Evolutionary conservation across 2,113 vertebrate species (phyloP), one percentile per base, ranked within the genome.

Genomic region (Gymnocephalus cernua): DNA sequence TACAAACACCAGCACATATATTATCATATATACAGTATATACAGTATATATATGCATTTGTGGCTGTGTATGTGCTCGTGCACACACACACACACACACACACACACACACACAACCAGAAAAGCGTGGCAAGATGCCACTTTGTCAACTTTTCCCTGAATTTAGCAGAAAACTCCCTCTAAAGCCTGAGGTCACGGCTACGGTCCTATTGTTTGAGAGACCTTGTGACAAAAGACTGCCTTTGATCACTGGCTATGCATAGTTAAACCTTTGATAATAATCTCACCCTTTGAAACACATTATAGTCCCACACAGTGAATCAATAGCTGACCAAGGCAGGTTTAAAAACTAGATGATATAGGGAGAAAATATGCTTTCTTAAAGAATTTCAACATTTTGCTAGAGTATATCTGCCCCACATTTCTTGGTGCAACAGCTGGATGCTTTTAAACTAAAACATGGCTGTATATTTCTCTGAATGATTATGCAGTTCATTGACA

Each of bases 191-290:
- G 66, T 88, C 84, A 85, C 16, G 6, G 35, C 70, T 69, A 59
- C 54, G 73, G 74, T 32, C n/a, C 82, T 85, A 80, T 88, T 88
- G 81, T 90, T 80, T 86, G 45, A 84, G n/a, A 72, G 58, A 59
- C 64, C 77, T 66, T 75, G 77, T 87, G 85, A 89, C 77, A 76
- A 86, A 61, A 85, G 68, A 64, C 35, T 41, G 59, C 48, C 80
- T 93, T 93, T 91, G 84, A 91, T 90, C 79, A 66, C 44, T 32
- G 51, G 35, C 77, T 77, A 56, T 38, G 64, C 73, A 78, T 57
- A 56, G 66, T 84, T 70, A 66, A 84, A 83, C 44, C 74, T 78
- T 78, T 86, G 59, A 81, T 89, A 82, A 57, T 82, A 85, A 91
- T 87, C 80, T 86, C 53, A 32, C 58, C 69, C 48, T 51, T 63